phyloP scores from a whole-genome alignment of 2,113 vertebrate genomes.

The Callochromis pleurospilus region DNA sequence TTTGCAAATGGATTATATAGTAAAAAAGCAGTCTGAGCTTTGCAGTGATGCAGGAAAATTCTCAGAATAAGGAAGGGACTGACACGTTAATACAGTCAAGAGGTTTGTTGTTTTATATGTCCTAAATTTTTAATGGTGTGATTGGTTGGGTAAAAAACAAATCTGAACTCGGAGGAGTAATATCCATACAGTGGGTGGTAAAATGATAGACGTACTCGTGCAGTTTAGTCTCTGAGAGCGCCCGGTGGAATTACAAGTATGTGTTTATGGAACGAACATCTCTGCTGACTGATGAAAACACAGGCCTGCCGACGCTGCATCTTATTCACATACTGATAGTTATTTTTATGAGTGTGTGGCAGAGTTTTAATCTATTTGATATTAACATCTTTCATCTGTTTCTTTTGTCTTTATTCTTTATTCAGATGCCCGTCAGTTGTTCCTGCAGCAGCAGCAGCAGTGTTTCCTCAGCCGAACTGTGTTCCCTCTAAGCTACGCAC shows the following conservation, averaged over 20 bases:
- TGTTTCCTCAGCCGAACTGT: neutral
- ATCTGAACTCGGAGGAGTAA: neutral
- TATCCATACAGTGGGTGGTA: neutral
- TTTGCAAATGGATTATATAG: neutral
- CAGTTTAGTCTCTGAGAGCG: neutral
- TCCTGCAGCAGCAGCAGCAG: neutral
- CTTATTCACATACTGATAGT: neutral
- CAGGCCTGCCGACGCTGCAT: neutral
- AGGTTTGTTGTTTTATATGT: neutral
- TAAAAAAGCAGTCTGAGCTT: neutral
- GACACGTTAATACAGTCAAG: neutral
- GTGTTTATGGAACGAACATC: neutral
- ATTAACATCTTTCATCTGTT: neutral
- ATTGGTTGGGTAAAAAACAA: neutral
- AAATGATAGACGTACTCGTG: neutral
- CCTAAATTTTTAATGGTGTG: neutral
- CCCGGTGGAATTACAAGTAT: too few species aligned
- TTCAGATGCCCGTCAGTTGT: neutral
- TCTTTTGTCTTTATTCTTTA: neutral
- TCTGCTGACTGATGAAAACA: neutral
- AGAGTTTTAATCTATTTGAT: neutral
- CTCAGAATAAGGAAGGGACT: neutral
- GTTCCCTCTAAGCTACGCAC: neutral
- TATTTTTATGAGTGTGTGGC: neutral
- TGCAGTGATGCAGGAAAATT: neutral